Percentiles rank a stretch among this genome's conserved stretches.
These are phyloP conservation scores for Pocillopora damicornis DNA, from an alignment of 64 coral and sea anemone genomes.

Conservation along the genomic window DNA sequence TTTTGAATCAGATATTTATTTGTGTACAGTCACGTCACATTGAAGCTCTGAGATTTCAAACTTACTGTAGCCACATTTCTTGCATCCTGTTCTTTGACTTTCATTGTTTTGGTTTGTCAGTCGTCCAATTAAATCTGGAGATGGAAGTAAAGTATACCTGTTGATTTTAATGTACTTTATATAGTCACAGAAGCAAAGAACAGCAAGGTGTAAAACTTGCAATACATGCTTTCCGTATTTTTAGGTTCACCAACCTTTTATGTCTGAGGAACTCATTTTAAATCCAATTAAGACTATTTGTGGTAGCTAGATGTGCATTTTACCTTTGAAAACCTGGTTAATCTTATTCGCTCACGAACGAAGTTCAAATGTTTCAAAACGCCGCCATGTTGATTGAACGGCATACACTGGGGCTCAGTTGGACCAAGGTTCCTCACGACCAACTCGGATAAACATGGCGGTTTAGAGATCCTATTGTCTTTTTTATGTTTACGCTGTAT, in stretches of 20 bases:
- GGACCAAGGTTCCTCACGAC: conserved; percentile 19
- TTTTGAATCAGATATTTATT: no score
- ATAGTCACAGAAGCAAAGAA: not conserved
- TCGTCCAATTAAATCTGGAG: conserved; percentile 82
- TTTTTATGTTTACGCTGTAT: not conserved
- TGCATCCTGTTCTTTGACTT: conserved; percentile 84
- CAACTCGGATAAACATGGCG: conserved; percentile 45
- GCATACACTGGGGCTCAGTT: conserved; percentile 30
- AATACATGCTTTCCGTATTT: not conserved
- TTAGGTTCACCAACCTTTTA: conserved; percentile 31
- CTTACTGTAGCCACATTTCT: conserved; percentile 97
- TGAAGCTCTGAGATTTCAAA: not conserved
- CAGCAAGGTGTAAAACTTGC: no score
- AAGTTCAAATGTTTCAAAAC: not conserved
- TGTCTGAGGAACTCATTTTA: conserved; percentile 50
- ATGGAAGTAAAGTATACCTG: not conserved
- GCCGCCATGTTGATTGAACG: conserved; percentile 26
- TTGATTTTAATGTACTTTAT: not conserved
- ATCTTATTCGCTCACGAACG: no score
- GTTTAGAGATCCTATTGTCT: not conserved
- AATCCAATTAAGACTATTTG: not conserved
- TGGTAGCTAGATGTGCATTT: not conserved
- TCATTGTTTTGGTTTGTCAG: conserved; percentile 85
- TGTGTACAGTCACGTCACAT: no score
- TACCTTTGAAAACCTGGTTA: no score